These are phyloP conservation scores for Alentia gelatinosa DNA, from an alignment of 2,888 invertebrate genomes.

Conservation along the genomic window DNA sequence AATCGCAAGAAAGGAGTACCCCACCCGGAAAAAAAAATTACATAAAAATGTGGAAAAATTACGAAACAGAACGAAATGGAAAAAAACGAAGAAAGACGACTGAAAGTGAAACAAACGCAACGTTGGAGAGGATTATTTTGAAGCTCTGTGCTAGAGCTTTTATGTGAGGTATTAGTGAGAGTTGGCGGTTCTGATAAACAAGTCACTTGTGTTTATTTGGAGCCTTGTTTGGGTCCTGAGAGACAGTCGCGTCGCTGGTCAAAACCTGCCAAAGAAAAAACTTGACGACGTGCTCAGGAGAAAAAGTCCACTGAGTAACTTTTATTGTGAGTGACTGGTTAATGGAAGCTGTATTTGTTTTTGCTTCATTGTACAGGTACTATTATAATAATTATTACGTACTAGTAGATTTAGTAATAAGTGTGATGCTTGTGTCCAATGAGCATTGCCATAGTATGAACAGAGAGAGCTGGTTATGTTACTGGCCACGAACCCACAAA, in stretches of 20 bases:
- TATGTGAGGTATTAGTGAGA: background rate
- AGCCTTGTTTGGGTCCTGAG: background rate
- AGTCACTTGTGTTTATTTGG: background rate
- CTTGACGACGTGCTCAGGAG: background rate
- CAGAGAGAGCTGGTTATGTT: background rate
- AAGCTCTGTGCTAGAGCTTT: background rate
- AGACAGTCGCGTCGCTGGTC: background rate
- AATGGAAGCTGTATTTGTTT: background rate
- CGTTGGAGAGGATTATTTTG: constrained; percentile 9
- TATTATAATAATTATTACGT: too few relatives aligned
- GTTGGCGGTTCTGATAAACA: constrained; percentile 7
- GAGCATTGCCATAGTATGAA: background rate
- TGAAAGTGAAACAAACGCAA: constrained; percentile 8
- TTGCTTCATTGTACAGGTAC: constrained; percentile 41
- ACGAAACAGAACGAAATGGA: background rate
- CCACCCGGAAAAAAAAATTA: background rate
- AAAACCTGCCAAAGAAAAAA: too few relatives aligned
- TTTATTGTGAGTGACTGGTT: background rate
- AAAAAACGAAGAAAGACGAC: background rate
- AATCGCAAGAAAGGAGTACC: background rate
- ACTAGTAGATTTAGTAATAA: background rate
- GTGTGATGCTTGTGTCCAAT: background rate
- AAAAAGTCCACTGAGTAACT: constrained; percentile 40
- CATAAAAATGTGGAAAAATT: background rate
- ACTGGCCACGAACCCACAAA: constrained; percentile 9